Evolutionary conservation across 2,797 vertebrate genomes (phyloP).

Genomic region (Brachyrhaphis roseni): DNA sequence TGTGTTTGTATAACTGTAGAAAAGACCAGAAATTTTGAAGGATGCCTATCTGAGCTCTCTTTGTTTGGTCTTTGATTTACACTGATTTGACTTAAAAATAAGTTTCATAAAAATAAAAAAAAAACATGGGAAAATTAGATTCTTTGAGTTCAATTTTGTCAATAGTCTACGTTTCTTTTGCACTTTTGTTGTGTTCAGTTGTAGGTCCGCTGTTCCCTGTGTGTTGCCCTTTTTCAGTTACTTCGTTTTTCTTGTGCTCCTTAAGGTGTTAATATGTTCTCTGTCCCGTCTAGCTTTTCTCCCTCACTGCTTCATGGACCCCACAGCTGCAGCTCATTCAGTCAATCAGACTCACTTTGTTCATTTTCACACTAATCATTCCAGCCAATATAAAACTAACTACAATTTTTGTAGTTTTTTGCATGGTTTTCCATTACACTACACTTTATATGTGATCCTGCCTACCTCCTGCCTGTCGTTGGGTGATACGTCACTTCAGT

Average conservation of each 20-base stretch:
- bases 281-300: background rate
- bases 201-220: background rate
- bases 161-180: background rate
- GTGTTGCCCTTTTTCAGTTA: background rate
- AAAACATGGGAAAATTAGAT: background rate
- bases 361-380: background rate
- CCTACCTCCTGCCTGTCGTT: background rate
- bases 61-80: background rate
- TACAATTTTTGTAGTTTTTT: background rate
- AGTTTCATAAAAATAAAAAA: background rate
- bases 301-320: background rate
- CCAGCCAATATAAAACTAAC: background rate
- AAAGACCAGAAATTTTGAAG: slow-evolving; percentile 26
- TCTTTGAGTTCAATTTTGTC: background rate
- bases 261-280: background rate
- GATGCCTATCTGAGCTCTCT: slow-evolving; percentile 17
- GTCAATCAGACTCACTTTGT: background rate
- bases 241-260: background rate
- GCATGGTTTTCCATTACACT: background rate
- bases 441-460: background rate
- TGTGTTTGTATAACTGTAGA: slow-evolving; percentile 67
- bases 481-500: background rate
- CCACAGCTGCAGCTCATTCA: background rate
- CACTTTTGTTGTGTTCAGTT: background rate
- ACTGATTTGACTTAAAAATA: background rate